Evolutionary conservation across 2,113 vertebrate species (phyloP).

Genomic region (Donacobius atricapilla): DNA sequence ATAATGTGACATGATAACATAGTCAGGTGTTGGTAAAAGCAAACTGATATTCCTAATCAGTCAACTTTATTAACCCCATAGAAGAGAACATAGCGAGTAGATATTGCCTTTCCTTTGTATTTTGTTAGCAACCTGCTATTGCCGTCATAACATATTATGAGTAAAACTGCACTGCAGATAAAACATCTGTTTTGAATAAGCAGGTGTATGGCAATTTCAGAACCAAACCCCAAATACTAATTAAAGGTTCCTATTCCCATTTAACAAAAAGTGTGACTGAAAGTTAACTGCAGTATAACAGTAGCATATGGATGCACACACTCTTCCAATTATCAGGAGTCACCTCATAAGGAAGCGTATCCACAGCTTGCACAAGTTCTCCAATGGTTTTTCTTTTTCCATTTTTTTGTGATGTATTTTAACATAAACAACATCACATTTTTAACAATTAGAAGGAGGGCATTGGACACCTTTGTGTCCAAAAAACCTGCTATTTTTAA

Average conservation of each 20-base stretch:
- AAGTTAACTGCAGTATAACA: conserved; percentile 15
- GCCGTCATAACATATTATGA: conserved; percentile 60
- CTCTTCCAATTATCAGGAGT: not conserved
- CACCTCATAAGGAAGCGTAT: not conserved
- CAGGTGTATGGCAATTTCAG: conserved; percentile 61
- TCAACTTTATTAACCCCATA: conserved; percentile 66
- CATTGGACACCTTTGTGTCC: not conserved
- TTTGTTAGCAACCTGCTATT: conserved; percentile 62
- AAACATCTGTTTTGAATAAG: conserved; percentile 66
- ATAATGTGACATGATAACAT: conserved; percentile 18
- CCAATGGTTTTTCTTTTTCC: not conserved
- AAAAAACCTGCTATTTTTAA: not conserved
- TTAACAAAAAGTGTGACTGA: conserved; percentile 37
- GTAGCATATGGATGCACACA: not conserved
- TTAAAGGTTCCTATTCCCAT: conserved; percentile 53
- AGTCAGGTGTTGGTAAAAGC: conserved; percentile 44
- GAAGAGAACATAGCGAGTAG: conserved; percentile 10
- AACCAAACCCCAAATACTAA: conserved; percentile 56
- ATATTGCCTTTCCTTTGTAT: conserved; percentile 60
- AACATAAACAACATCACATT: not conserved
- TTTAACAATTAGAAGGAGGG: not conserved
- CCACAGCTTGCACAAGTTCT: not conserved
- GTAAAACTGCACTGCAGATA: conserved; percentile 57
- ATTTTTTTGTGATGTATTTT: not conserved
- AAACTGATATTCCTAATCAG: conserved; percentile 60